phyloP scores from a whole-genome alignment of 1,140 invertebrate species.

The Drosophila nasuta region DNA sequence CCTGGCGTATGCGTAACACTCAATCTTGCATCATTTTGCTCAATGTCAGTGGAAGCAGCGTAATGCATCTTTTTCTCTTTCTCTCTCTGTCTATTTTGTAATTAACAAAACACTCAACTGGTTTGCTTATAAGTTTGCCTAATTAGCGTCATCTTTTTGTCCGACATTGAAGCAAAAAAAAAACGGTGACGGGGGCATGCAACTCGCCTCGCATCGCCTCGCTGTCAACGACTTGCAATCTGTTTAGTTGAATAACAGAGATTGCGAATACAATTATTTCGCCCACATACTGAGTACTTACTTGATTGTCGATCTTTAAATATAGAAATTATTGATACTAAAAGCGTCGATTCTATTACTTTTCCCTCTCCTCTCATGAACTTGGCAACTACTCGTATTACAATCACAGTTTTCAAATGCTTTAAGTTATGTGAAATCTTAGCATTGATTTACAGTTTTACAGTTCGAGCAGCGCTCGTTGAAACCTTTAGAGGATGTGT shows the following conservation, averaged over 20 bases:
- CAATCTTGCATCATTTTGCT: constrained; percentile 27
- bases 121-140: constrained; percentile 23
- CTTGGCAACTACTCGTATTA: not conserved
- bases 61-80: not conserved
- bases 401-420: not conserved
- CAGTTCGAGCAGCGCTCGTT: constrained; percentile 12
- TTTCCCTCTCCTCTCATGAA: too few species aligned
- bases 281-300: not conserved
- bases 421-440: not conserved
- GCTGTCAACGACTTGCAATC: not conserved
- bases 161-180: constrained; percentile 11
- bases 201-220: not conserved
- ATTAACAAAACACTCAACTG: constrained; percentile 31
- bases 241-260: constrained; percentile 1
- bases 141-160: constrained; percentile 29
- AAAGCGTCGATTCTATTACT: too few species aligned
- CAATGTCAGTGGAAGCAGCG: constrained; percentile 23
- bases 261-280: constrained; percentile 3
- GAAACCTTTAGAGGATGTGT: constrained; percentile 22
- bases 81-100: constrained; percentile 7
- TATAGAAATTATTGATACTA: not conserved
- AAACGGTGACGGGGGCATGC: not conserved
- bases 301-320: constrained; percentile 2
- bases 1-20: constrained; percentile 39
- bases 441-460: constrained; percentile 19